Conservation (phyloP, 2,888 invertebrate genomes). For the Hirudinaria manillensis region DNA sequence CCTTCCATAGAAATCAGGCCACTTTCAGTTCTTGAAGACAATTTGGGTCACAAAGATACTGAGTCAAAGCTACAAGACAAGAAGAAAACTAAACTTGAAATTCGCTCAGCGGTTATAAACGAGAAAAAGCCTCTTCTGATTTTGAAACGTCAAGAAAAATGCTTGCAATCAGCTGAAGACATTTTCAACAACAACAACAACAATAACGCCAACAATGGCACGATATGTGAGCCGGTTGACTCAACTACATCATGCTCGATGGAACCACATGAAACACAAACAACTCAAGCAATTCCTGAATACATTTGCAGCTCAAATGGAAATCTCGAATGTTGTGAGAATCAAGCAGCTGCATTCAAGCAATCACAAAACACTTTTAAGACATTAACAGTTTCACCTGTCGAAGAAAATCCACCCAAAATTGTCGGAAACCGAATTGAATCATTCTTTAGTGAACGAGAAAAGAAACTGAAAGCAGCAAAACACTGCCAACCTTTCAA, state of each 20-base stretch:
- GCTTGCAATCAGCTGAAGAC: too few relatives aligned
- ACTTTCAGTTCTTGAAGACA: neutral
- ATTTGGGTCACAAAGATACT: neutral
- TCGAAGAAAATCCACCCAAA: too few relatives aligned
- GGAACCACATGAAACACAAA: too few relatives aligned
- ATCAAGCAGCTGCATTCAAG: neutral
- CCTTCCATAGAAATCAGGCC: conserved; percentile 14
- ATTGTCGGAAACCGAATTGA: too few relatives aligned
- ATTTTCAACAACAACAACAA: neutral
- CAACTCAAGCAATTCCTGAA: too few relatives aligned
- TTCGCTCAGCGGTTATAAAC: too few relatives aligned
- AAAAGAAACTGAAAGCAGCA: neutral
- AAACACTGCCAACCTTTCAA: neutral
- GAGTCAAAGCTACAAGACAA: neutral
- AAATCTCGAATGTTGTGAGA: neutral
- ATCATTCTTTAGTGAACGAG: neutral
- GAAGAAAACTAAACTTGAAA: neutral
- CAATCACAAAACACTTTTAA: neutral
- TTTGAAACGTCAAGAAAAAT: too few relatives aligned
- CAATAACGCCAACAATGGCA: neutral
- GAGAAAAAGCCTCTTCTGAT: too few relatives aligned
- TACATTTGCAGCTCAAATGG: too few relatives aligned
- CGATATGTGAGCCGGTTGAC: neutral
- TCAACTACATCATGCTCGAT: too few relatives aligned
- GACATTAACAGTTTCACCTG: neutral